Evolutionary conservation across 2,888 invertebrate genomes (phyloP), one percentile per base, ranked within the genome.

Genomic region (Torymus tubicola): DNA sequence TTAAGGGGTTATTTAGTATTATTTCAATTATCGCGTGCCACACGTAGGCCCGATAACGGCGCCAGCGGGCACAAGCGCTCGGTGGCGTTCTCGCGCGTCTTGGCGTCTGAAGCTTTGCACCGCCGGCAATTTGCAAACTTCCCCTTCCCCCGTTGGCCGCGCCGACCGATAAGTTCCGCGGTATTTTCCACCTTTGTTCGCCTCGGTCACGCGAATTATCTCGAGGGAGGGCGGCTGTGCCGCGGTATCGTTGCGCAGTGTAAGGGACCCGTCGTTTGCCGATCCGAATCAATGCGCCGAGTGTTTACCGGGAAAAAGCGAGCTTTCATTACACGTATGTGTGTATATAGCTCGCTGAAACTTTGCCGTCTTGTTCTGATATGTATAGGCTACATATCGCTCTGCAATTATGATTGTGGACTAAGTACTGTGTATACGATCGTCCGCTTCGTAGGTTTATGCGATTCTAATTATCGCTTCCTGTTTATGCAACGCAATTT

Each of bases 21-120:
- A 87, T 88, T 88, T 87, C 88, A 88, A 87, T 88, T 88, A 88
- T 88, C 87, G 87, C 87, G 87, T 87, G 88, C 87, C 86, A 86
- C 86, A 88, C 86, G 87, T 84, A 84, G 77, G 42, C 77, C 78
- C 81, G 85, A 85, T 85, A 85, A 83, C 82, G 82, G 31, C 11
- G 53, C 63, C n/a, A 8, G 52, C 42, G 61, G 12, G 21, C 57
- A 21, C 58, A 61, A 21, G 68, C 55, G 50, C 50, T 18, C 31
- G 31, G 31, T 31, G 31, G 31, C 31, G 31, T 31, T 31, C 31
- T 31, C 31, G 31, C 31, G 31, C 31, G 31, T 31, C 31, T 31
- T 5, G 31, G 67, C 76, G 50, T 53, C 69, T 52, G 75, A n/a
- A 16, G 67, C 67, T 42, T 61, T 21, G 24, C 58, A 60, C 4